These are phyloP conservation scores for Harpalus rubripes DNA, from an alignment of 2,888 invertebrate species.

Conservation along the genomic window DNA sequence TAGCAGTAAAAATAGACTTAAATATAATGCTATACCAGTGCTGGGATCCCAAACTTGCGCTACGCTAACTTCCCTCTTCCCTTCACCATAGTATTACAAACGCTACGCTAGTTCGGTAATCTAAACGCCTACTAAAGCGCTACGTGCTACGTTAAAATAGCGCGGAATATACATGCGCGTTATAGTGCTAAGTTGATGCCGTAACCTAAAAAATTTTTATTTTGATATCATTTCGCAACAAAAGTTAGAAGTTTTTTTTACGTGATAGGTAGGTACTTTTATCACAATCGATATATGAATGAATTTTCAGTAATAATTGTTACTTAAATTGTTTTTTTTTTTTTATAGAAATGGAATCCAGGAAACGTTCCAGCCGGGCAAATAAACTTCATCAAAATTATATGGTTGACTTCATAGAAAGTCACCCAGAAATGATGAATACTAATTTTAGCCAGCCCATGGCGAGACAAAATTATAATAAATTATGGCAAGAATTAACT, in stretches of 20 bases:
- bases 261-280: background rate
- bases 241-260: background rate
- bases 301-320: background rate
- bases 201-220: background rate
- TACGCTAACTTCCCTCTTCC: slow-evolving; percentile 45
- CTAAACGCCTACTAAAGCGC: background rate
- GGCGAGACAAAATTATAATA: slow-evolving; percentile 36
- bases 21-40: too few relatives aligned
- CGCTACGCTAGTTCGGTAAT: slow-evolving; percentile 47
- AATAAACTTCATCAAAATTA: slow-evolving; percentile 36
- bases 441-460: slow-evolving; percentile 19
- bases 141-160: slow-evolving; percentile 11
- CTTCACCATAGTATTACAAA: slow-evolving; percentile 11
- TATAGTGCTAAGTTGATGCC: background rate
- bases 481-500: slow-evolving; percentile 14
- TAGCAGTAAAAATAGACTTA: too few relatives aligned
- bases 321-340: background rate
- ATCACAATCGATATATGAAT: background rate
- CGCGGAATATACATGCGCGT: slow-evolving; percentile 8
- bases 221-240: background rate
- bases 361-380: slow-evolving; percentile 14
- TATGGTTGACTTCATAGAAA: slow-evolving; percentile 41
- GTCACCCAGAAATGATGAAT: slow-evolving; percentile 34
- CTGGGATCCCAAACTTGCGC: slow-evolving; percentile 40
- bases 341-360: slow-evolving; percentile 19